phyloP scores from a whole-genome alignment of 2,797 vertebrate genomes.

The Hylomyscus alleni region DNA sequence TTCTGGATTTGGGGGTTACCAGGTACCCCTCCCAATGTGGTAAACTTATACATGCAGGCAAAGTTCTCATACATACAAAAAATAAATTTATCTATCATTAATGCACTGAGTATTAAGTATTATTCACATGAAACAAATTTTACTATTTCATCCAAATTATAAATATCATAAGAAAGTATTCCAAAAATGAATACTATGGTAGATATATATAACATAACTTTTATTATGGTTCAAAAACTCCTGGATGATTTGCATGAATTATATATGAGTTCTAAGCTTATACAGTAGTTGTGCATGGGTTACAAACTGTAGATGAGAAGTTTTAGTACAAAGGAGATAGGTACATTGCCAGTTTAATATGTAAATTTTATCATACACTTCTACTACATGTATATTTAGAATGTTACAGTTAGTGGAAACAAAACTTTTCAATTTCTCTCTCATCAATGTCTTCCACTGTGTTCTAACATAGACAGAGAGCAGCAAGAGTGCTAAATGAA shows the following conservation, averaged over 20 bases:
- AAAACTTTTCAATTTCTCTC: neutral
- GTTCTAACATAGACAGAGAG: neutral
- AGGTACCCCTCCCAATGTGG: neutral
- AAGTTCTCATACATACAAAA: neutral
- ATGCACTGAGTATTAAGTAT: neutral
- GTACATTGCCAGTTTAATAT: neutral
- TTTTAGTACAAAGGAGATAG: slow-evolving; percentile 23
- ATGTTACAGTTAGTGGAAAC: neutral
- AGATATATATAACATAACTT: neutral
- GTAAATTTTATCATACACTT: neutral
- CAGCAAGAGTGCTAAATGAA: neutral
- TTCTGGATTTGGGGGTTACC: neutral
- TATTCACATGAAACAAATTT: slow-evolving; percentile 39
- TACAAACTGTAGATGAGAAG: neutral
- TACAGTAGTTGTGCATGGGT: neutral
- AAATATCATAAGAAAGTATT: slow-evolving; percentile 1
- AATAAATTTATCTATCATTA: neutral
- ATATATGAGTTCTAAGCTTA: slow-evolving; percentile 20
- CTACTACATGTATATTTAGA: neutral
- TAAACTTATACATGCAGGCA: neutral
- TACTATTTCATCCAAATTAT: neutral
- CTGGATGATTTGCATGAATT: neutral
- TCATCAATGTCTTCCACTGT: neutral
- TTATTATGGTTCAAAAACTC: neutral
- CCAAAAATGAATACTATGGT: neutral